Evolutionary conservation across 2,113 vertebrate genomes (phyloP), one percentile per base, ranked within the genome.

Genomic region (Halichoeres trimaculatus): DNA sequence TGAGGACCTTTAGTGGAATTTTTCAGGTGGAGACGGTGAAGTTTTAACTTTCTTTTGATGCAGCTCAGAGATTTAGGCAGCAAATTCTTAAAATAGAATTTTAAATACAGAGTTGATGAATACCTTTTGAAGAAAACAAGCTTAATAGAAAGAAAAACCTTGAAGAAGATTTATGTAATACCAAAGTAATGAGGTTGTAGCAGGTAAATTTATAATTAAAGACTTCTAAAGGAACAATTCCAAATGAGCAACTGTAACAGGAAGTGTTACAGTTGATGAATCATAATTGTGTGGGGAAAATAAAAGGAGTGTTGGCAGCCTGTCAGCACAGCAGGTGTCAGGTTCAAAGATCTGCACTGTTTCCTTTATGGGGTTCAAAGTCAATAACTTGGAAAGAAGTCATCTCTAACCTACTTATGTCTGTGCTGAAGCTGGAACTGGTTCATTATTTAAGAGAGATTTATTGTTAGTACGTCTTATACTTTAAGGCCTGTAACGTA

Each of bases 301-400:
- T 17, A 17, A 43, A 13, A 54, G 52, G 36, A 5, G 10, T n/a
- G 51, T 13, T 36, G 71, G 61, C 61, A 23, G 9, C 19, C 23
- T 57, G 23, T 51, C 54, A 23, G 41, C 4, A 58, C 53, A 74
- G 62, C 62, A 63, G 59, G 70, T 26, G 40, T 41, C 20, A 7
- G 41, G 30, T 63, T 73, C 41, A 62, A 63, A 54, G 40, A 63
- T 58, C 14, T 36, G 26, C n/a, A 19, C 23, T 19, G 43, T 36
- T 47, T 63, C 11, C 41, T 47, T 38, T 0, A 53, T 20, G 20
- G 61, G n/a, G 48, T 57, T 63, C 34, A 55, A 41, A 23, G 41
- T 43, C 47, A 52, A 43, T 14, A 35, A 20, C n/a, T 23, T 64
- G 66, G 22, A 51, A 51, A 57, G 63, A 59, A 70, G 14, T 61